Evolutionary conservation across 2,888 invertebrate species (phyloP).

Genomic region (Drosophila hamatofila): DNA sequence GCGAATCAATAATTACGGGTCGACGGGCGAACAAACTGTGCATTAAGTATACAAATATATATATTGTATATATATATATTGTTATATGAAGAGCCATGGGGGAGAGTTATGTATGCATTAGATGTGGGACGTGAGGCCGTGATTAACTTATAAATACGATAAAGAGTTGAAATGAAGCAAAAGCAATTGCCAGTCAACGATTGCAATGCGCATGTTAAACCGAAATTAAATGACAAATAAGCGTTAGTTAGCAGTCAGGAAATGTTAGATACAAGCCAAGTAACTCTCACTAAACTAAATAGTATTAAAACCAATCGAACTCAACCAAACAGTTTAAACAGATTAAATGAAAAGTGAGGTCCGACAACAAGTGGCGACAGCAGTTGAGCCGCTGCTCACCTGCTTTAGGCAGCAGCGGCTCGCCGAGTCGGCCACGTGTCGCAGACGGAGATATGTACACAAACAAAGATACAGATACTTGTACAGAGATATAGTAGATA

Average conservation of each 20-base stretch:
- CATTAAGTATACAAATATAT: conserved; percentile 26
- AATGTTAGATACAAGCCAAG: conserved; percentile 14
- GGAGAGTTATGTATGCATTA: conserved; percentile 2
- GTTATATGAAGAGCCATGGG: conserved; percentile 7
- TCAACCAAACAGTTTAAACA: conserved; percentile 13
- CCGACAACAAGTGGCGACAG: conserved; percentile 22
- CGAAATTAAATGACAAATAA: neutral
- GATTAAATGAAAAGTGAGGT: conserved; percentile 8
- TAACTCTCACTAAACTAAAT: conserved; percentile 14
- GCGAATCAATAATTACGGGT: conserved; percentile 12
- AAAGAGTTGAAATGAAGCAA: conserved; percentile 10
- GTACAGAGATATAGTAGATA: conserved; percentile 16
- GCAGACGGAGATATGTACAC: conserved; percentile 5
- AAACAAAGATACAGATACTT: conserved; percentile 17
- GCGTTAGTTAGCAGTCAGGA: conserved; percentile 20
- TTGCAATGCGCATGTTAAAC: conserved; percentile 12
- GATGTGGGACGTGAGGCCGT: conserved; percentile 1
- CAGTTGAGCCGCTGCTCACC: conserved; percentile 4
- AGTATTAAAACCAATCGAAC: conserved; percentile 5
- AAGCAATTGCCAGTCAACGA: conserved; percentile 22
- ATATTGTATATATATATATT: conserved; percentile 8
- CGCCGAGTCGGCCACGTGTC: neutral
- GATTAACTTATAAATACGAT: conserved; percentile 8
- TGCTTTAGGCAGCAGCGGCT: conserved; percentile 4
- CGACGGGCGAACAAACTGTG: conserved; percentile 45